These are phyloP conservation scores for Psilopsiagon aymara DNA, from an alignment of 2,113 vertebrate species.

Conservation along the genomic window DNA sequence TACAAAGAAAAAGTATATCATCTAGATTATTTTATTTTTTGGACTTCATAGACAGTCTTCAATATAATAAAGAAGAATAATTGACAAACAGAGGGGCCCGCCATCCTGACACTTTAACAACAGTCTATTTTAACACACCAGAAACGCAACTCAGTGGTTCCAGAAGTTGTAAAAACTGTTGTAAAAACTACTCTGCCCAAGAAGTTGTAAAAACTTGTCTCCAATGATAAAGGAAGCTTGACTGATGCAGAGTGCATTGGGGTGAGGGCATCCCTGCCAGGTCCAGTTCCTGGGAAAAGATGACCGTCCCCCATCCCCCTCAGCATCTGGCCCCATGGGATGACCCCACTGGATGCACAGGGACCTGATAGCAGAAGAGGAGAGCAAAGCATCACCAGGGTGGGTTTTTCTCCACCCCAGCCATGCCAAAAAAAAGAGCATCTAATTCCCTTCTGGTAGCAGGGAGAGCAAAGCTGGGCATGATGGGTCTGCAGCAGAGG, in stretches of 20 bases:
- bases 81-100: not conserved
- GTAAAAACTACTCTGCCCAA: not conserved
- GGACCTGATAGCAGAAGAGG: fast-evolving
- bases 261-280: fast-evolving
- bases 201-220: not conserved
- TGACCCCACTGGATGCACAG: fast-evolving
- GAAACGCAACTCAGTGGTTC: not conserved
- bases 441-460: not conserved
- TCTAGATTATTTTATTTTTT: not conserved
- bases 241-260: not conserved
- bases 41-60: not conserved
- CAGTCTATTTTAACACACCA: constrained; percentile 15
- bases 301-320: not conserved
- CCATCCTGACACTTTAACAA: not conserved
- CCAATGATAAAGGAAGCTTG: fast-evolving
- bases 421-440: not conserved
- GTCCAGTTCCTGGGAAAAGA: not conserved
- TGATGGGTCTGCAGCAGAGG: not conserved
- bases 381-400: not conserved
- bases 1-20: not conserved
- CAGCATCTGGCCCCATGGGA: not conserved
- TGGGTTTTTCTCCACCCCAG: not conserved
- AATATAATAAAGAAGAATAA: constrained; percentile 15
- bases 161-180: constrained; percentile 2
- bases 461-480: not conserved